phyloP scores from a whole-genome alignment of 2,113 vertebrate species.

The Sakesphorus luctuosus region DNA sequence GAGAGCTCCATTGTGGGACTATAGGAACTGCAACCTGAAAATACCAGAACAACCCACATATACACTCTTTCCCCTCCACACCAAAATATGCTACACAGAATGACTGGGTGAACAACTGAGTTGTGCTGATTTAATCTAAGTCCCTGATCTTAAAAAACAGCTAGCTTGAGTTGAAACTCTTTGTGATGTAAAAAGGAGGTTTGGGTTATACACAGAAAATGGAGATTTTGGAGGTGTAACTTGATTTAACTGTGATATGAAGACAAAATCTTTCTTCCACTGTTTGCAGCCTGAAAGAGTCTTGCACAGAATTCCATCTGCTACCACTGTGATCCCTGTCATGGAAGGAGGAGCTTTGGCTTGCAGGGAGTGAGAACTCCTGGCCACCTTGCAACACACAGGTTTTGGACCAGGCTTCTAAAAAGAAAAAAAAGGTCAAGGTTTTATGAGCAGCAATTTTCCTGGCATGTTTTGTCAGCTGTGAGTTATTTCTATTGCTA shows the following conservation, averaged over 20 bases:
- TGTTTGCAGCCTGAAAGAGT: neutral
- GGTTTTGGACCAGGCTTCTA: neutral
- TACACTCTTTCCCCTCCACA: neutral
- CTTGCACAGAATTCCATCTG: neutral
- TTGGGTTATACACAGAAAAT: neutral
- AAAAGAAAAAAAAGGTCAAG: neutral
- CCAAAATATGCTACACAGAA: neutral
- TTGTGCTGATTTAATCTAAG: neutral
- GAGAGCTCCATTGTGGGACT: neutral
- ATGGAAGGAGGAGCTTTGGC: neutral
- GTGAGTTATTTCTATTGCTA: neutral
- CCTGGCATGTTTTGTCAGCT: neutral
- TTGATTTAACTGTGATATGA: neutral
- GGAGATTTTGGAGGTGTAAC: neutral
- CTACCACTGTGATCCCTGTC: neutral
- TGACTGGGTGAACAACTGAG: neutral
- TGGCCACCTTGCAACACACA: neutral
- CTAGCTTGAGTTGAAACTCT: neutral
- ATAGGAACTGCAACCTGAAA: neutral
- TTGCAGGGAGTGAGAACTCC: neutral
- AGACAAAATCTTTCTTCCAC: neutral
- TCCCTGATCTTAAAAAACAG: neutral
- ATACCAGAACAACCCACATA: neutral
- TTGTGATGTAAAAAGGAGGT: neutral
- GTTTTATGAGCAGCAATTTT: neutral